A percentile compares a stretch with the other conserved stretches of the same genome.
phyloP scores from a whole-genome alignment of 2,888 invertebrate genomes.

The Xylota sylvarum region DNA sequence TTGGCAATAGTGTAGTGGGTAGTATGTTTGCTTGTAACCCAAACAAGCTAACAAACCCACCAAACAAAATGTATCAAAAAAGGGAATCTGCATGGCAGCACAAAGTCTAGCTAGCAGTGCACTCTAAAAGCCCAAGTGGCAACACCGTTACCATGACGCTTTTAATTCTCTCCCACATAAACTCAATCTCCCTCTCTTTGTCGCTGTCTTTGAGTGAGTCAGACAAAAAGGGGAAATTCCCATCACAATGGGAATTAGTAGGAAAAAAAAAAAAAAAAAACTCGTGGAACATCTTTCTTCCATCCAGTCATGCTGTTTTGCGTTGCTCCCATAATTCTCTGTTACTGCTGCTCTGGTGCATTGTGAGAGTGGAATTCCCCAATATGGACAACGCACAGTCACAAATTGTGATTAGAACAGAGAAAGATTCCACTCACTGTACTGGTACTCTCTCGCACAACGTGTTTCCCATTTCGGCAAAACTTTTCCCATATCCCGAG shows the following conservation, averaged over 20 bases:
- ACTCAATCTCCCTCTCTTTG: constrained; percentile 4
- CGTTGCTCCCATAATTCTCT: constrained; percentile 37
- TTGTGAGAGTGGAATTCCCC: constrained; percentile 40
- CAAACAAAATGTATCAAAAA: too few species aligned
- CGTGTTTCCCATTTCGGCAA: constrained; percentile 58
- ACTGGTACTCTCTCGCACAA: constrained; percentile 32
- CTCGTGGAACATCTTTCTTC: constrained; percentile 30
- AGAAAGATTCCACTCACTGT: constrained; percentile 53
- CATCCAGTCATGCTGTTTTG: constrained; percentile 20
- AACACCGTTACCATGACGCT: constrained; percentile 54
- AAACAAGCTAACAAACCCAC: too few species aligned
- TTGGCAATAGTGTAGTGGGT: too few species aligned
- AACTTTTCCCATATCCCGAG: constrained; percentile 55
- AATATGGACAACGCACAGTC: constrained; percentile 46
- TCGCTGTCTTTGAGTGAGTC: constrained; percentile 3
- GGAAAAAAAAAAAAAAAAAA: constrained; percentile 3
- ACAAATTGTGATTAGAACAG: constrained; percentile 47
- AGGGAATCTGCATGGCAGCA: too few species aligned
- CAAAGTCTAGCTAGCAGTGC: too few species aligned
- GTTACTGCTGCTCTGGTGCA: constrained; percentile 53
- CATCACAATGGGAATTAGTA: not conserved
- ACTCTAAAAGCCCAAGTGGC: constrained; percentile 15
- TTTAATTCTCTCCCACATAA: constrained; percentile 20
- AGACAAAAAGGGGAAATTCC: constrained; percentile 26
- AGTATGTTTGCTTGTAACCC: too few species aligned